A percentile compares a stretch with the other conserved stretches of the same genome.
Evolutionary conservation across 2,888 invertebrate species (phyloP).

Genomic region (Synergus gifuensis): DNA sequence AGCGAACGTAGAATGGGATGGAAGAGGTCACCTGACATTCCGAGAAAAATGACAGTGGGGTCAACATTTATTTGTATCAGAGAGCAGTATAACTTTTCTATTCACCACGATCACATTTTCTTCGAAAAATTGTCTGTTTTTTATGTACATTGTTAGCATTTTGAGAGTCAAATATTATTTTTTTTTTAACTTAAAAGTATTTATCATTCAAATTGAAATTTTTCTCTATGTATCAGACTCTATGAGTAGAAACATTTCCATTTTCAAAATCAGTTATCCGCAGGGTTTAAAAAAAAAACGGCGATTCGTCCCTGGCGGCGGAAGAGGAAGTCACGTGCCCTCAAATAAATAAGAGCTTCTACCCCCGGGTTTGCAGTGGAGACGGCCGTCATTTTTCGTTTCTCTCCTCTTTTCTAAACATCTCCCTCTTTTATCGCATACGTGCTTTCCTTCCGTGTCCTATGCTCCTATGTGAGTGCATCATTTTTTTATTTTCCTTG

Average conservation of each 20-base stretch:
- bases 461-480: background rate
- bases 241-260: too few species aligned
- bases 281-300: constrained; percentile 13
- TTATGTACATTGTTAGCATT: background rate
- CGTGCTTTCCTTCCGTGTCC: constrained; percentile 20
- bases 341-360: constrained; percentile 32
- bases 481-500: constrained; percentile 17
- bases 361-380: constrained; percentile 14
- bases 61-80: constrained; percentile 21
- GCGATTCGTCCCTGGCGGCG: background rate
- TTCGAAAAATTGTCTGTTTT: constrained; percentile 26
- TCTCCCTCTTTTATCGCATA: constrained; percentile 27
- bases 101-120: constrained; percentile 15
- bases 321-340: constrained; percentile 26
- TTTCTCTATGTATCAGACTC: too few species aligned
- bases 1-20: constrained; percentile 18
- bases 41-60: constrained; percentile 23
- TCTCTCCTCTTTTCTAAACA: constrained; percentile 27
- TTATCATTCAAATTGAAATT: too few species aligned
- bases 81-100: constrained; percentile 27
- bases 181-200: background rate
- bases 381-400: constrained; percentile 20
- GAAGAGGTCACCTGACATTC: constrained; percentile 32
- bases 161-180: background rate
- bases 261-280: constrained; percentile 8